Evolutionary conservation across 2,113 vertebrate species (phyloP), one percentile per base, ranked within the genome.

Genomic region (Stigmatopora argus): DNA sequence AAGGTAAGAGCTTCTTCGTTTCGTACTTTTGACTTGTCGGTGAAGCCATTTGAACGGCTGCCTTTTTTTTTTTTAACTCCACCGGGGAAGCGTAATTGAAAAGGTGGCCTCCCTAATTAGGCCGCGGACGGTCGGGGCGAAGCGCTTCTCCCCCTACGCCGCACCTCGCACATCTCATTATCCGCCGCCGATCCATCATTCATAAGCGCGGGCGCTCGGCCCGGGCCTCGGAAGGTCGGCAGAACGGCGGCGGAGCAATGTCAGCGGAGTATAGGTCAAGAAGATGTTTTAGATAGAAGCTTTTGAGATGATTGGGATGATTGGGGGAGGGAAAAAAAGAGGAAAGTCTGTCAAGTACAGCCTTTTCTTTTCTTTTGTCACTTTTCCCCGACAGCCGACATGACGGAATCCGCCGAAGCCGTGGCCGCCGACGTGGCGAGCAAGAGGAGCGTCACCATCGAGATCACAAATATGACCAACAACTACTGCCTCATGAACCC

Each of bases 401-500:
- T 88, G 85, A 59, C 80, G 0, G 87, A 90, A 78, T 74, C 87
- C 38, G 89, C 89, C 3, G 89, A 89, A 84, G 83, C 82, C 12
- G 73, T 86, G 9, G 83, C 85, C 23, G 86, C 85, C 21, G 81
- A 83, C 15, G 78, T 90, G 55, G 19, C 5, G 60, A 83, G 75
- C 67, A 87, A 13, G 55, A 87, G 89, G 51, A 87, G 83, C 41
- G 69, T 76, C 6, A 87, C 78, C 47, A 75, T 91, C 6, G 89
- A 91, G 81, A 87, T 91, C 69, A 53, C 66, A 46, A 91, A 90
- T 48, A 0, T 87, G 67, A 87, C 88, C 11, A 85, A 62, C 56
- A 86, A 64, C 69, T 89, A 88, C 77, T 87, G 83, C 71, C 77
- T 91, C 64, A 18, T 90, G 13, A 88, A 87, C 74, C 90, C 90